These are phyloP conservation scores for Ladona fulva DNA, from an alignment of 1,140 invertebrate genomes.

Conservation along the genomic window DNA sequence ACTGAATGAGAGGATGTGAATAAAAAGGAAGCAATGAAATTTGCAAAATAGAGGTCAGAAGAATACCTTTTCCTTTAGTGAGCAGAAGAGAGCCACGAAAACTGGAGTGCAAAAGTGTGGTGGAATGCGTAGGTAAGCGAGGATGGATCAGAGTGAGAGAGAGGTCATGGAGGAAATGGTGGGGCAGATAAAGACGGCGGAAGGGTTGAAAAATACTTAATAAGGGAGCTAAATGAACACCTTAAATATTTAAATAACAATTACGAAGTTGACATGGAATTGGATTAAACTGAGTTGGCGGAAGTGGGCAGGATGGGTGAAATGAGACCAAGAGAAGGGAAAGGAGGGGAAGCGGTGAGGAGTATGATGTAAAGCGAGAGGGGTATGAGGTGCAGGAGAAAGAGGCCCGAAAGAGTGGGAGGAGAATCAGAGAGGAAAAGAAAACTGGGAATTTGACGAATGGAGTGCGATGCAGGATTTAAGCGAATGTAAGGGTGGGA, in stretches of 20 bases:
- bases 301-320: background rate
- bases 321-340: background rate
- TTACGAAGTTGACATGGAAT: background rate
- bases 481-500: too few species aligned
- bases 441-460: too few species aligned
- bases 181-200: background rate
- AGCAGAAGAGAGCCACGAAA: too few species aligned
- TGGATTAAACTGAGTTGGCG: background rate
- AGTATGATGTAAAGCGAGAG: background rate
- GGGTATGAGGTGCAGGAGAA: background rate
- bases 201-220: background rate
- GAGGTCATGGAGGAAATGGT: background rate
- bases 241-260: constrained; percentile 11
- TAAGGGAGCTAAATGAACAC: background rate
- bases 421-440: too few species aligned
- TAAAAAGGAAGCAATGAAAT: too few species aligned
- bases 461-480: too few species aligned
- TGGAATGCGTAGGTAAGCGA: background rate
- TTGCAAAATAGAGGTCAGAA: too few species aligned
- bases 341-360: background rate
- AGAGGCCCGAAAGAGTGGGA: background rate
- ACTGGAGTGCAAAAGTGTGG: background rate
- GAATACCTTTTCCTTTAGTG: too few species aligned
- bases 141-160: background rate
- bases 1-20: too few species aligned